These are phyloP conservation scores for Euthynnus affinis DNA, from an alignment of 2,797 vertebrate species.

Conservation along the genomic window DNA sequence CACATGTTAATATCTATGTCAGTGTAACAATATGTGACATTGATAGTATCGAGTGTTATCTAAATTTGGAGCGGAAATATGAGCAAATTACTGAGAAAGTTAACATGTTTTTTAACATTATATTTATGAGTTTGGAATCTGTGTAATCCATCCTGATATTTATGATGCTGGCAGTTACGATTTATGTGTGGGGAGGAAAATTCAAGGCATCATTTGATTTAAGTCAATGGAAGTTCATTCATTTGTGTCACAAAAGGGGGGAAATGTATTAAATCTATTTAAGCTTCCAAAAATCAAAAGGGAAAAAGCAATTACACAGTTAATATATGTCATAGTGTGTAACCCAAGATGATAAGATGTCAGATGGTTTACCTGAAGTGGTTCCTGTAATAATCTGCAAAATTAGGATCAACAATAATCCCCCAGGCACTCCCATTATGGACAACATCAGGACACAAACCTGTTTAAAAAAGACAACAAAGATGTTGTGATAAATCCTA, in stretches of 20 bases:
- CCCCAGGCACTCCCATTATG: constrained; percentile 29
- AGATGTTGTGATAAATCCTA: not conserved
- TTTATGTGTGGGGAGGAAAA: not conserved
- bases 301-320: not conserved
- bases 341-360: not conserved
- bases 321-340: not conserved
- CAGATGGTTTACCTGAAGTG: constrained; percentile 58
- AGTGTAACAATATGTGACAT: not conserved
- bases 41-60: no score
- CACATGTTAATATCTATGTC: no score
- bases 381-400: constrained; percentile 36
- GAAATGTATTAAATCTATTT: not conserved
- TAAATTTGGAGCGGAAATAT: no score
- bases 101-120: no score
- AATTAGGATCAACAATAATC: constrained; percentile 47
- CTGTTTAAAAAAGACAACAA: constrained; percentile 25
- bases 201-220: not conserved
- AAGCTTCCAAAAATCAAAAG: not conserved
- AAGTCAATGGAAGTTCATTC: not conserved
- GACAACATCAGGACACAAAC: constrained; percentile 6
- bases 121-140: no score
- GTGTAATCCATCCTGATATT: no score
- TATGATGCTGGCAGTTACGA: not conserved
- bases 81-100: no score
- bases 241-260: not conserved